Base-by-base conservation (phyloP, 1,140 invertebrate genomes). In the Drosophila bifasciata region DNA sequence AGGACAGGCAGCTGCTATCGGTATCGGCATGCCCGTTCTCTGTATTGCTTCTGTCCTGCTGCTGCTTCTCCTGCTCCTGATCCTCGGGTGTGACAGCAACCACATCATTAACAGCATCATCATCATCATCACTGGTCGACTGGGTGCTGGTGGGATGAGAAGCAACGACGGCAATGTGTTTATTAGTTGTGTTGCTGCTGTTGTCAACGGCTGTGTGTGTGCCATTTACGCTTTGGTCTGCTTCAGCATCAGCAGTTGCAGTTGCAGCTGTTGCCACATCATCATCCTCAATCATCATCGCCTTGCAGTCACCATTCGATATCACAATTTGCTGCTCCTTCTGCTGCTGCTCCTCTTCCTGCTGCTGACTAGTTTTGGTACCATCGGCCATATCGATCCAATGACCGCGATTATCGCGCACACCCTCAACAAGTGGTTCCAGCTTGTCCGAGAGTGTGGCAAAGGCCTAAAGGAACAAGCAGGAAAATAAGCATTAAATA, bases 351-450 rank as follows among this genome's bases (percentile, higher is more conserved):
- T 49, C 16, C 32, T 57, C 43, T 44, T 71, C 49, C 45, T 67
- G 45, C 62, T 83, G 73, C 77, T 86, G 81, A 86, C 79, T 85
- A 89, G 81, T 76, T 78, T 88, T 90, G 66, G 23, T 67, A 80
- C 84, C 93, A 63, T 94, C 93, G 4, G 96, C 94, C 41, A 97
- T 92, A 67, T 95, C 93, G 46, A 96, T 92, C 97, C 97, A 98
- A 75, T 97, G 94, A 15, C 93, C 92, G 57, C 96, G 94, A 91
- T 99, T 99, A 56, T 93, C 92, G 48, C 94, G 92, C n/a, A 98
- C 97, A 9, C 97, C 96, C 50, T 97, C 95, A 0, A 97, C 93
- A 81, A 99, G 92, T 7, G 97, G 96, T 73, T 95, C 93, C 57
- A 98, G 90, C 69, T 95, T 94, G 16, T 95, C 93, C 1, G 96